Base-by-base conservation (phyloP, 23 tunicate genomes). In the Trididemnum nubilum region DNA sequence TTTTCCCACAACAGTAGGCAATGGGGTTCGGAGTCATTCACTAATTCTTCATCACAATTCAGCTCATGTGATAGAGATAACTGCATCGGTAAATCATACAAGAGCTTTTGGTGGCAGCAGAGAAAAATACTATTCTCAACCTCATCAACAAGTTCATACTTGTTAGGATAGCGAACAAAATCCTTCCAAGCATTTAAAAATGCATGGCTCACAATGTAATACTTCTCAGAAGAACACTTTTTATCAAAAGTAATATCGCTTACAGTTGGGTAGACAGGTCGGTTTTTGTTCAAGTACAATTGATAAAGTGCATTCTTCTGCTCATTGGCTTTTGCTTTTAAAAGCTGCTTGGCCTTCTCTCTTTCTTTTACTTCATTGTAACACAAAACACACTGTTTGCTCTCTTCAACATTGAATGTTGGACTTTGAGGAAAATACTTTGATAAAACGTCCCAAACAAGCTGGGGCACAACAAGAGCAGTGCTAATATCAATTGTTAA, bases 371-470 rank as follows among this genome's bases (percentile, higher is more conserved):
- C 67, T 31, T 81, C 83, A 34, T 23, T 36, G 24, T 60, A 22
- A 37, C 97, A 91, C 19, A 30, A 2, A 0, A 7, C 51, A 66
- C 97, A 91, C 18, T 85, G 79, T 1, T 24, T 38, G 32, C 65
- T 51, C 1, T 52, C 69, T 21, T 25, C 66, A 36, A 37, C 58
- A 24, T 35, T 15, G 61, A 71, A 85, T 9, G 24, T 50, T 0
- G 23, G 36, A 76, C 83, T 73, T 36, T 69, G 66, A 51, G 97
- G 97, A 85, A 91, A 91, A 76, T 91, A 85, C 26, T 39, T 71
- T 0, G 7, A 38, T n/a, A 91, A 51, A 35, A 85, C 76, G 3
- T 81, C 51, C 97, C 97, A 91, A 0, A 81, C 76, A n/a, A 38
- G 12, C 35, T 29, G 29, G 26, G 97, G 87, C 12, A 91, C 82